Conservation (phyloP, 2,888 invertebrate species). For the Trichopria drosophilae region DNA sequence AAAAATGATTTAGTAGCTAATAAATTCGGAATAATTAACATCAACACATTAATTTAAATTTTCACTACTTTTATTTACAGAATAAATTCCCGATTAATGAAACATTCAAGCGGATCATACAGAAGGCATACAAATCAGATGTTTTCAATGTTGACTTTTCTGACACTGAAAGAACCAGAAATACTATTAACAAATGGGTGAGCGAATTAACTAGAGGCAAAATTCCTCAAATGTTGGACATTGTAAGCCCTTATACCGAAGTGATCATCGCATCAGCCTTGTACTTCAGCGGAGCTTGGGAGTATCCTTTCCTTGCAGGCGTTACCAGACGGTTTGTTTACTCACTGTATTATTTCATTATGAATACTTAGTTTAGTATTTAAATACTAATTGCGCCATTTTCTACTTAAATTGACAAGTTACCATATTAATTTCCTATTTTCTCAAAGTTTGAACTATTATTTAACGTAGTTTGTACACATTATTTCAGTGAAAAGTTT, state of each 20-base stretch:
- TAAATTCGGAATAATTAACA: no score
- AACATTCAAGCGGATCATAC: constrained; percentile 61
- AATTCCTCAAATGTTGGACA: constrained; percentile 65
- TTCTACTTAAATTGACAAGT: no score
- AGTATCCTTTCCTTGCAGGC: constrained; percentile 64
- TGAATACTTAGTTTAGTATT: no score
- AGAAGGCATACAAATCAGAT: constrained; percentile 63
- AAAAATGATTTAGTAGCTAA: no score
- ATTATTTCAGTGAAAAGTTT: constrained; percentile 62
- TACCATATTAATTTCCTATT: no score
- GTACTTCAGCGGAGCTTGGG: constrained; percentile 74
- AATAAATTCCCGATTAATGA: constrained; percentile 62
- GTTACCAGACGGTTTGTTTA: constrained; percentile 63
- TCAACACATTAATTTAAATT: no score
- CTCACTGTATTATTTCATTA: no score
- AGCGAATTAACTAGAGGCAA: constrained; percentile 65
- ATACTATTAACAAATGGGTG: constrained; percentile 69
- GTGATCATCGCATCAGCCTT: no score
- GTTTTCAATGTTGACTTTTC: constrained; percentile 63
- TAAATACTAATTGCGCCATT: no score
- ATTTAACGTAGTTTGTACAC: no score
- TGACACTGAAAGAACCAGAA: constrained; percentile 54
- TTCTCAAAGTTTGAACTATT: no score
- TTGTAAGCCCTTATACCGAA: constrained; percentile 61
- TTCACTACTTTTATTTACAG: constrained; percentile 47